These are phyloP conservation scores for Pelecanoides urinatrix DNA, from an alignment of 2,113 vertebrate species.

Conservation along the genomic window DNA sequence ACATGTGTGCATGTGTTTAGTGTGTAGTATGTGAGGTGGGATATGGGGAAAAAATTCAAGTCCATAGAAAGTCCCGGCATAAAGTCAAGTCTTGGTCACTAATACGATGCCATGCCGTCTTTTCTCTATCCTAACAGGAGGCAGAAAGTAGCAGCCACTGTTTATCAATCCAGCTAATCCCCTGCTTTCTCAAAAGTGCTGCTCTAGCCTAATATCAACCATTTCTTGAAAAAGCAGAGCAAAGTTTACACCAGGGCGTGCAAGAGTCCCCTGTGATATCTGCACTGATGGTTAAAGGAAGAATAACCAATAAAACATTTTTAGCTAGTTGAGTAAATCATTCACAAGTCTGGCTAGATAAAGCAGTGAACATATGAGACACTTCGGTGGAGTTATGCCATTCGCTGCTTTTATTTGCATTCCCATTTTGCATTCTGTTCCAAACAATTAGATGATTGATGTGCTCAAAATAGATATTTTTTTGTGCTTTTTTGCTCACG, in stretches of 20 bases:
- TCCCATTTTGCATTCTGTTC: background rate
- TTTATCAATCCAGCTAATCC: background rate
- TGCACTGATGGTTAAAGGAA: background rate
- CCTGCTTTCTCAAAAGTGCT: background rate
- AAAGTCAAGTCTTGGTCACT: background rate
- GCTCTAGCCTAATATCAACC: background rate
- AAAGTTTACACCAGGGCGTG: background rate
- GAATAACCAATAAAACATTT: background rate
- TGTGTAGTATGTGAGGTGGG: background rate
- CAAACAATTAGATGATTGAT: background rate
- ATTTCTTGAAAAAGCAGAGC: background rate
- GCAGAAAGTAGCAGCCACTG: background rate
- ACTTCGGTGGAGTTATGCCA: background rate
- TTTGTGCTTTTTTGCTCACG: background rate
- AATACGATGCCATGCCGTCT: background rate
- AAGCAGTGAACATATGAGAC: background rate
- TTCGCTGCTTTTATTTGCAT: background rate
- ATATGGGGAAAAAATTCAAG: background rate
- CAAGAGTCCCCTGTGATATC: background rate
- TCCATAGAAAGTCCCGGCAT: background rate
- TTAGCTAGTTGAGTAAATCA: background rate
- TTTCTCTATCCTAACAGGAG: background rate
- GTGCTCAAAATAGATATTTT: background rate
- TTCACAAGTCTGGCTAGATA: background rate
- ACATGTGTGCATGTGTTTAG: background rate